Percentiles rank a stretch among this genome's conserved stretches.
phyloP scores from a whole-genome alignment of 2,113 vertebrate species.

The Sorex fumeus region DNA sequence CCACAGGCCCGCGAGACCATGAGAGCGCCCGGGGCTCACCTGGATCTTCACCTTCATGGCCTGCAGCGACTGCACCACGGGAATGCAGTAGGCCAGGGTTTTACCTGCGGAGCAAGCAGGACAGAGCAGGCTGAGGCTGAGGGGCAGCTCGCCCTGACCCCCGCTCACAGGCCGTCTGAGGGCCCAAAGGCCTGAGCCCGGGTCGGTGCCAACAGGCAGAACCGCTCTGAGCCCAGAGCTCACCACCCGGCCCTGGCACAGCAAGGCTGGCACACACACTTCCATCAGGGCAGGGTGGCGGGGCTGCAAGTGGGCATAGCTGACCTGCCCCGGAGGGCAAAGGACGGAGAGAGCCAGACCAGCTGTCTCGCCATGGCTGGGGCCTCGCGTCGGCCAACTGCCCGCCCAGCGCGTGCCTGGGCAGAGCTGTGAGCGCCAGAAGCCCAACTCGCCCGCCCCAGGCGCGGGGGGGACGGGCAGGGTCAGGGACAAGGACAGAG shows the following conservation, averaged over 20 bases:
- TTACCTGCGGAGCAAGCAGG: conserved; percentile 91
- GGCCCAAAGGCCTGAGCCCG: no score
- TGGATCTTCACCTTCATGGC: conserved; percentile 91
- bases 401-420: no score
- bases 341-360: not conserved
- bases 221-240: not conserved
- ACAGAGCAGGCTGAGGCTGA: no score
- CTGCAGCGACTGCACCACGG: conserved; percentile 95
- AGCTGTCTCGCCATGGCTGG: no score
- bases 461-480: no score
- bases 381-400: not conserved
- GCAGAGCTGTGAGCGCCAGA: no score
- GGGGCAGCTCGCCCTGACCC: not conserved
- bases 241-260: not conserved
- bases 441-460: no score
- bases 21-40: conserved; percentile 79
- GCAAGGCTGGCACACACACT: not conserved
- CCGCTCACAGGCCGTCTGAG: no score
- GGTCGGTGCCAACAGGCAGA: no score
- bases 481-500: no score
- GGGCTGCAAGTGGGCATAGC: not conserved
- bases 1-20: not conserved
- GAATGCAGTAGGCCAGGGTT: conserved; percentile 96
- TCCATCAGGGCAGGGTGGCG: not conserved
- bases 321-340: not conserved